Conservation (phyloP, 2,888 invertebrate genomes). For the Acronicta psi region DNA sequence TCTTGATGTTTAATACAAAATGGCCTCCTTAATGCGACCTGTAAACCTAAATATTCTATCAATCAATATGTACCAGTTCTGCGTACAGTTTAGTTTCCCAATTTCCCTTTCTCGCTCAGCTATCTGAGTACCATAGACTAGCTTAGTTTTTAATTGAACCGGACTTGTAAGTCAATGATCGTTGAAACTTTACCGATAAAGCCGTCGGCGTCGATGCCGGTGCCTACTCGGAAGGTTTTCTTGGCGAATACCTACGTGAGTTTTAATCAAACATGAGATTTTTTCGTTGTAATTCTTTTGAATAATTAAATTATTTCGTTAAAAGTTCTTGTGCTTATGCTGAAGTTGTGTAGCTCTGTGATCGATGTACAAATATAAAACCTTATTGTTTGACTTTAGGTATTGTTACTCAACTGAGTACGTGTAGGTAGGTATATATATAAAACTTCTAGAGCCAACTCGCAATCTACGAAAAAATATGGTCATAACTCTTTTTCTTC, state of each 20-base stretch:
- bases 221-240: neutral
- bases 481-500: too few species aligned
- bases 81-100: neutral
- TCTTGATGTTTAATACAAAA: too few species aligned
- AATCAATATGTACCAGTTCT: neutral
- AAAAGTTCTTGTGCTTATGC: conserved; percentile 9
- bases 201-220: too few species aligned
- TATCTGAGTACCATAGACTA: neutral
- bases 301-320: conserved; percentile 15
- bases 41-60: too few species aligned
- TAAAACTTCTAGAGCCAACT: too few species aligned
- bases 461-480: too few species aligned
- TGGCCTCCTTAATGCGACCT: too few species aligned
- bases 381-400: neutral
- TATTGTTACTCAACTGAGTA: neutral
- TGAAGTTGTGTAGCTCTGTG: conserved; percentile 2
- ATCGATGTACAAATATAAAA: neutral
- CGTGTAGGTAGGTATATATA: too few species aligned
- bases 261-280: neutral
- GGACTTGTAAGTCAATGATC: conserved; percentile 7
- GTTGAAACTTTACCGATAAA: conserved; percentile 8
- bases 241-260: neutral
- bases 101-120: neutral
- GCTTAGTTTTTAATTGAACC: conserved; percentile 16
- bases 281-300: neutral